These are phyloP conservation scores for Drosophila seguyi DNA, from an alignment of 1,140 invertebrate species.

Conservation along the genomic window DNA sequence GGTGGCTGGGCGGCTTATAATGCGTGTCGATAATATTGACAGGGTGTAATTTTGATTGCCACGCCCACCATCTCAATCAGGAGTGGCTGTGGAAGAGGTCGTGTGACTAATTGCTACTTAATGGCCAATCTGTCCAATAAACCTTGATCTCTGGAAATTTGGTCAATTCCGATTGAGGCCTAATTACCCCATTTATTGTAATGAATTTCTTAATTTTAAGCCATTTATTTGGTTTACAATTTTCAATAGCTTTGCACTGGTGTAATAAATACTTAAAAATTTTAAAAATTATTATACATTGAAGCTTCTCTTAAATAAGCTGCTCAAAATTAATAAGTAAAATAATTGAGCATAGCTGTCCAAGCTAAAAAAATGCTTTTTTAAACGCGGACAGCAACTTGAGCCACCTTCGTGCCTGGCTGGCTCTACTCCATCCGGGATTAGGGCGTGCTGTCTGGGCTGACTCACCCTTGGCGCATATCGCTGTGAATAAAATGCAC, in stretches of 20 bases:
- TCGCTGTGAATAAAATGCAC: conserved; percentile 62
- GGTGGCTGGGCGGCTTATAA: conserved; percentile 25
- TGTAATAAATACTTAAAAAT: neutral
- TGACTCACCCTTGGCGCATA: conserved; percentile 16
- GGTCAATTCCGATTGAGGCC: conserved; percentile 1
- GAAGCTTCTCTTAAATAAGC: too few species aligned
- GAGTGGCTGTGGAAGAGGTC: conserved; percentile 16
- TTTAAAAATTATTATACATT: too few species aligned
- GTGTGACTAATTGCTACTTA: conserved; percentile 72
- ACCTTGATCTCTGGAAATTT: conserved; percentile 19
- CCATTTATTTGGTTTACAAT: neutral
- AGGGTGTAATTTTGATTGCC: conserved; percentile 74
- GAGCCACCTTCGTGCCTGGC: conserved; percentile 10
- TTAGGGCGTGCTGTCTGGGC: conserved; percentile 55
- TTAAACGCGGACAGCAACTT: neutral
- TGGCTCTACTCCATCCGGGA: conserved; percentile 14
- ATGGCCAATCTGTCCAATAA: conserved; percentile 43
- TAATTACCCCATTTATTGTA: neutral
- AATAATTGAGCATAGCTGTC: too few species aligned
- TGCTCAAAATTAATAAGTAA: neutral
- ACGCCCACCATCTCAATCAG: conserved; percentile 28
- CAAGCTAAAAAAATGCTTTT: neutral
- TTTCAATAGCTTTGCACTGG: neutral
- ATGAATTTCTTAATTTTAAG: neutral
- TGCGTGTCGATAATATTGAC: conserved; percentile 71